Conservation (phyloP, 2,113 vertebrate genomes). For the Jacana jacana region DNA sequence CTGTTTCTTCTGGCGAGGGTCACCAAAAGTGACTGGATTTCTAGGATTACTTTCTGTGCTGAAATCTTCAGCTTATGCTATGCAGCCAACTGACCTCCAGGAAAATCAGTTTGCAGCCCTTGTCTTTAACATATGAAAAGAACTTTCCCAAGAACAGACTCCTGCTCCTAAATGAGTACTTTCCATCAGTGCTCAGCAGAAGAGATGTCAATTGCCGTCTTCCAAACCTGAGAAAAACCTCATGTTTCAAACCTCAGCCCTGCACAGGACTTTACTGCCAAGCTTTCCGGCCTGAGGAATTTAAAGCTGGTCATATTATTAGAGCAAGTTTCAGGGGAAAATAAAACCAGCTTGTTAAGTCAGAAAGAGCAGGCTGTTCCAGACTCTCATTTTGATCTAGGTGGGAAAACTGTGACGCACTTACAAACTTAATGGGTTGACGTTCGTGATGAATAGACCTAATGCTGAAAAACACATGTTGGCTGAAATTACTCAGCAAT, state of each 20-base stretch:
- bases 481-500: conserved; percentile 53
- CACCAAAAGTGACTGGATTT: neutral
- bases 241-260: neutral
- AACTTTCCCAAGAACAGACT: neutral
- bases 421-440: conserved; percentile 9
- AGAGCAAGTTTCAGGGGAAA: conserved; percentile 15
- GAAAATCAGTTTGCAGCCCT: neutral
- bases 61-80: neutral
- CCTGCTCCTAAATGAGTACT: neutral
- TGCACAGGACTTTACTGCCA: neutral
- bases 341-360: conserved; percentile 17
- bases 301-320: conserved; percentile 30
- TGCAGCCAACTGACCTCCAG: neutral
- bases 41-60: neutral
- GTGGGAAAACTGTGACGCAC: conserved; percentile 39
- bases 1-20: neutral
- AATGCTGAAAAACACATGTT: conserved; percentile 51
- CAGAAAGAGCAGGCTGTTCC: conserved; percentile 13
- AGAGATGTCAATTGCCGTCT: neutral
- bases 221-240: neutral
- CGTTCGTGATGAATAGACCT: conserved; percentile 35
- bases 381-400: conserved; percentile 62
- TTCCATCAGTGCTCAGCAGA: neutral
- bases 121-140: neutral
- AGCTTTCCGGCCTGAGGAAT: neutral